Percentiles rank a stretch among this genome's conserved stretches.
Evolutionary conservation across 2,888 invertebrate species (phyloP).

Genomic region (Lycaena phlaeas): DNA sequence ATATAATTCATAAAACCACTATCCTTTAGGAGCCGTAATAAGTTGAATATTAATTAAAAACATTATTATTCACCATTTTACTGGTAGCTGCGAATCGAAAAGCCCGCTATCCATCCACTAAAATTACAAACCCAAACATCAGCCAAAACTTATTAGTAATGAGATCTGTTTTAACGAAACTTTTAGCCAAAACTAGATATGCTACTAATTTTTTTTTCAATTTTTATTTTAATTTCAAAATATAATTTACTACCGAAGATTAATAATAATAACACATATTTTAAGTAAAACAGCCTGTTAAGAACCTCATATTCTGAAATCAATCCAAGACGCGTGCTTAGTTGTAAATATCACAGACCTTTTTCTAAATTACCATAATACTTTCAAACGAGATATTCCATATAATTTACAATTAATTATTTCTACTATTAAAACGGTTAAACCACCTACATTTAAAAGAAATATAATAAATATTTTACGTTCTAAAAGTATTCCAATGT

Average conservation of each 20-base stretch:
- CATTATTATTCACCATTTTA: too few species aligned
- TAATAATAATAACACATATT: not conserved
- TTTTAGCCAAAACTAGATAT: not conserved
- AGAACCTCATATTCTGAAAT: constrained; percentile 51
- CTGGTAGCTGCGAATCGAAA: too few species aligned
- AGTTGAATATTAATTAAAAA: too few species aligned
- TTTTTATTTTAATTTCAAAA: not conserved
- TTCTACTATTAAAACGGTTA: constrained; percentile 32
- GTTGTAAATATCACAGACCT: constrained; percentile 64
- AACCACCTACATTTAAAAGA: constrained; percentile 42
- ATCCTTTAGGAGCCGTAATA: too few species aligned
- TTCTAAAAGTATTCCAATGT: constrained; percentile 15
- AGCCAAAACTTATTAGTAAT: constrained; percentile 3
- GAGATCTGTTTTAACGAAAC: constrained; percentile 1
- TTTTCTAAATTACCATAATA: constrained; percentile 63
- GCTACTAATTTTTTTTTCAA: not conserved
- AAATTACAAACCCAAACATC: not conserved
- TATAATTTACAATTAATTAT: constrained; percentile 23
- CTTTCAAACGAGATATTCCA: constrained; percentile 40
- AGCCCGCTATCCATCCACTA: constrained; percentile 1
- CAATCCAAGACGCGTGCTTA: constrained; percentile 60
- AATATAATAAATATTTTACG: constrained; percentile 23
- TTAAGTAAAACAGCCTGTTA: constrained; percentile 9
- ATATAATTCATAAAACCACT: too few species aligned
- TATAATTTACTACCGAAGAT: not conserved